Evolutionary conservation across 2,797 vertebrate genomes (phyloP).

Genomic region (Rhinophrynus dorsalis): DNA sequence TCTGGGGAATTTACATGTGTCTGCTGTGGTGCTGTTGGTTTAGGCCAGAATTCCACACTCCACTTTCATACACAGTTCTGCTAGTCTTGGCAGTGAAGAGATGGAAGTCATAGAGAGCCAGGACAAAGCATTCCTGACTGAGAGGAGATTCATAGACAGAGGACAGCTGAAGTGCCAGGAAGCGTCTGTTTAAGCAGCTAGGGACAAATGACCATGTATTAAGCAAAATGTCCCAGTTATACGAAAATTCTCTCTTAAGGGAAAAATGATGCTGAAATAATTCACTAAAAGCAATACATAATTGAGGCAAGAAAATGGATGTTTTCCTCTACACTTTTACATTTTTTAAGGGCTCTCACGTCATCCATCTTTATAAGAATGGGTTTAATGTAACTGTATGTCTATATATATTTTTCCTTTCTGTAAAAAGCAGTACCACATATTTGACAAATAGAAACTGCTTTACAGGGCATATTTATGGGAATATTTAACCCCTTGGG

Average conservation of each 20-base stretch:
- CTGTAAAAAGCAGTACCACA: not conserved
- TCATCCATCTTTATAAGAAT: slow-evolving; percentile 35
- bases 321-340: slow-evolving; percentile 36
- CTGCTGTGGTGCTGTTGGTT: no score
- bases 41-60: no score
- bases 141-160: slow-evolving; percentile 23
- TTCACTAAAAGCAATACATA: slow-evolving; percentile 45
- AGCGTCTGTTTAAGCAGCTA: slow-evolving; percentile 14
- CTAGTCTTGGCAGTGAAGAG: not conserved
- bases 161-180: slow-evolving; percentile 22
- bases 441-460: slow-evolving; percentile 13
- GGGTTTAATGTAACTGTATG: slow-evolving; percentile 34
- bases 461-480: no score
- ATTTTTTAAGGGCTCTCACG: slow-evolving; percentile 37
- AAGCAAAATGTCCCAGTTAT: slow-evolving; percentile 42
- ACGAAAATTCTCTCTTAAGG: slow-evolving; percentile 22
- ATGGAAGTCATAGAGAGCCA: not conserved
- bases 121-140: slow-evolving; percentile 5
- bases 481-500: no score
- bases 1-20: no score
- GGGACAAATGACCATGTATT: slow-evolving; percentile 41
- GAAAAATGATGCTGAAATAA: slow-evolving; percentile 39
- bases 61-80: no score
- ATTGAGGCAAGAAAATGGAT: slow-evolving; percentile 41
- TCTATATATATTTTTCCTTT: slow-evolving; percentile 17